Base-by-base conservation (phyloP, 2,888 invertebrate genomes). In the Synergus japonicus region DNA sequence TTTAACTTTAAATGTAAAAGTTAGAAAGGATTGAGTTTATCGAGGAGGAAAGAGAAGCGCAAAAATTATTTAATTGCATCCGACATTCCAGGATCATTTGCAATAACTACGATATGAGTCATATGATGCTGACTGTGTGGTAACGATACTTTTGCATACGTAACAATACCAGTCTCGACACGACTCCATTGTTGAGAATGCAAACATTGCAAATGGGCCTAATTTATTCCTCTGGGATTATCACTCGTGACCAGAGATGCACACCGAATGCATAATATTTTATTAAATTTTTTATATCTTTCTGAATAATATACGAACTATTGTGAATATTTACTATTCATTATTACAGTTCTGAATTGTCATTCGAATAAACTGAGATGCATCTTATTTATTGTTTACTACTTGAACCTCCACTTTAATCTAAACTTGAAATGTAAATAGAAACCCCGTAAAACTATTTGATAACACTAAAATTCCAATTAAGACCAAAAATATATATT, bases 71-170 rank as follows among this genome's bases (percentile, higher is more conserved):
- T 73, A 73, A 73, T 73, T 73, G 49, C 54, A 54, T 29, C 49
- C 22, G 54, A 60, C 73, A 73, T 73, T 73, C 73, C 73, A 54
- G 54, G n/a, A 73, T 73, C 49, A 54, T 73, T 73, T 54, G 73
- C 73, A 73, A 73, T 73, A 73, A 73, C 69, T 69, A 46, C 12
- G 49, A 46, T 69, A 49, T 73, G 73, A 73, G 73, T 73, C 73
- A 73, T 15, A 29, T 29, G 73, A 2, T 54, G 49, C 69, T 69
- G 69, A 69, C 46, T 69, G 46, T 46, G 22, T 29, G 13, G 46
- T 46, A 69, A 69, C 46, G 46, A 69, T 29, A 49, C 49, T 37
- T 73, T 49, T 69, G 49, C 15, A 69, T 49, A 69, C 46, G 22
- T 73, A 37, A 60, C 60, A 9, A 49, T 69, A 69, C 44, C 69